Evolutionary conservation across 2,113 vertebrate species (phyloP), one percentile per base, ranked within the genome.

Genomic region (Oncorhynchus mykiss): DNA sequence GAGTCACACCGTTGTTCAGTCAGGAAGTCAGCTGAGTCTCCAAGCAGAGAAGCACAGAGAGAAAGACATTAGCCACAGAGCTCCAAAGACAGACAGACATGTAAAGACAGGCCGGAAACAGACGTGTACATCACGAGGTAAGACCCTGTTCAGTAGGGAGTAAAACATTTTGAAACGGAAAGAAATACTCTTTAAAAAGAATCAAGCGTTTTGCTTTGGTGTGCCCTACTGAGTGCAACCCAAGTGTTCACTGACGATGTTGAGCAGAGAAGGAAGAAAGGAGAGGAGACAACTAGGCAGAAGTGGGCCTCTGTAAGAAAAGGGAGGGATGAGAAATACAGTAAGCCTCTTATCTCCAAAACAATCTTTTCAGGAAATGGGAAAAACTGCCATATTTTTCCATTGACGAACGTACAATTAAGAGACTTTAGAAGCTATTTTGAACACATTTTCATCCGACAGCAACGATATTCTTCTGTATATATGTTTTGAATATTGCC

Each of bases 1-100:
- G 71, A 86, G 72, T 81, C 77, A 75, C 51, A 57, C 81, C 39
- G 65, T 69, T 75, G 14, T 29, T 77, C 51, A 73, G 66, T 24
- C 27, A 20, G 39, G 9, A 45, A 45, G 39, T 45, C 39, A 12
- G 39, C 39, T 45, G 9, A 45, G 39, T 9, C 39, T 45, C 39
- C 39, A 11, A 45, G 39, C 39, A 45, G 39, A 45, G 39, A 45
- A 45, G 1, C 39, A 39, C 39, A 39, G 39, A 45, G 39, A 45
- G 39, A 45, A 45, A 11, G 39, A 45, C 9, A 45, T 45, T 45
- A 45, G 39, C 39, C 39, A 45, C 24, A 75, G 73, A 45, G 62
- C 71, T 76, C 68, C 66, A 76, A 81, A 68, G 81, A 78, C 2
- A 45, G 39, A 45, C 9, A 80, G 78, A 71, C 81, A 34, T 34